Base-by-base conservation (phyloP, 2,797 vertebrate species). In the Pseudopleuronectes americanus region DNA sequence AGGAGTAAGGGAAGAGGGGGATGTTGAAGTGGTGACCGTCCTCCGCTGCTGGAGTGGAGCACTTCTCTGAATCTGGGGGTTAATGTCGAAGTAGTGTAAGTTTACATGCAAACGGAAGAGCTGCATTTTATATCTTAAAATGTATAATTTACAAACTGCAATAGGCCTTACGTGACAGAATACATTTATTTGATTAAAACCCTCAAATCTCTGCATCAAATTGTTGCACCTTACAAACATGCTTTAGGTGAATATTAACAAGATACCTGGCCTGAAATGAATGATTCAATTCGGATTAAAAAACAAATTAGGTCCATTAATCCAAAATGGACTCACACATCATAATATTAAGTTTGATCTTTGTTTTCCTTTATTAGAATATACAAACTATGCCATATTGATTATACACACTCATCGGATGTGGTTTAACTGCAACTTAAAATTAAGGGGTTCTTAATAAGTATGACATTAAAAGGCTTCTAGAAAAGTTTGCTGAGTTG, bases 31-130 rank as follows among this genome's bases (percentile, higher is more conserved):
- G 90, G 6, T 92, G 92, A 1, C 87, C 91, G 78, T 97, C 96
- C 2, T 97, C 96, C 57, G 93, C 81, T 4, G 96, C 94, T 0
- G 93, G 95, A 24, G 96, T 95, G 68, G 95, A 92, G 0, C 96
- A 97, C 78, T 93, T 95, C 66, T 97, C 97, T 0, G 97, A 98
- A 81, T 96, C 97, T 98, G 93, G 48, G 64, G 51, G n/a, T n/a
- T 0, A 4, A 66, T 77, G 64, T 43, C 21, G 16, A 68, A 60
- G 63, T 8, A 52, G 6, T 16, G 17, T 6, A 3, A 62, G 5
- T 1, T 8, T 1, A 1, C 12, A 38, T 38, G 36, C 1, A 38
- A 38, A 45, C 16, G 19, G 17, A 45, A 13, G 10, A 68, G 4
- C 2, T 36, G 33, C 4, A 38, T n/a, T 8, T 52, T 16, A 53